Base-by-base conservation (phyloP, 2,113 vertebrate species). In the Trichomycterus rosablanca region DNA sequence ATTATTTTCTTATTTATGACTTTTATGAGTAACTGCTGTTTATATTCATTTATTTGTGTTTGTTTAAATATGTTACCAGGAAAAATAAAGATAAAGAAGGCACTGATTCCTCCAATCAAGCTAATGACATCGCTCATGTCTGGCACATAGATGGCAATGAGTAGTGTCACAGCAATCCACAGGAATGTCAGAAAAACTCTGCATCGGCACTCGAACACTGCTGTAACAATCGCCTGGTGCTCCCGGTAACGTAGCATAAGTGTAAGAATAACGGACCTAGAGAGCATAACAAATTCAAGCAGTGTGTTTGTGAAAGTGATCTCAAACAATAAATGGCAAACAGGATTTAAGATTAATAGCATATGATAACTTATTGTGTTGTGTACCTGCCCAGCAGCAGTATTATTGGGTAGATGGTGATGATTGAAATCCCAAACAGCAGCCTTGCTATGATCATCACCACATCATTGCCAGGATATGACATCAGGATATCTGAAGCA, bases 31-130 rank as follows among this genome's bases (percentile, higher is more conserved):
- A 11, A 28, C 15, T 10, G 40, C 7, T 23, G 42, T 34, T 11
- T 30, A n/a, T 46, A 22, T 61, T 28, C n/a, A n/a, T 43, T 11
- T 28, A 32, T 50, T 11, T 50, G 26, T 9, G 14, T 23, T 14
- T 43, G 15, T 7, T 20, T 48, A 10, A 59, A n/a, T 73, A 56
- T 60, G 59, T 55, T 80, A 94, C 95, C 95, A 72, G 95, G 95
- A 68, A 98, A 98, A 64, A 92, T 91, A 72, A 97, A 97, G 80
- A 98, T 97, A 84, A 98, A 97, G 82, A 92, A 95, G 35, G 95
- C 88, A 0, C 94, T 96, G 83, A 97, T 82, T 58, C 95, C 91
- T 0, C 95, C 94, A 0, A 95, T 96, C 68, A 96, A 77, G 1
- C 89, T 85, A 3, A 97, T 91, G 75, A 97, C 79, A 2, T 95